These are phyloP conservation scores for Gymnoscopelus microlampas DNA, from an alignment of 2,797 vertebrate species.

Conservation along the genomic window DNA sequence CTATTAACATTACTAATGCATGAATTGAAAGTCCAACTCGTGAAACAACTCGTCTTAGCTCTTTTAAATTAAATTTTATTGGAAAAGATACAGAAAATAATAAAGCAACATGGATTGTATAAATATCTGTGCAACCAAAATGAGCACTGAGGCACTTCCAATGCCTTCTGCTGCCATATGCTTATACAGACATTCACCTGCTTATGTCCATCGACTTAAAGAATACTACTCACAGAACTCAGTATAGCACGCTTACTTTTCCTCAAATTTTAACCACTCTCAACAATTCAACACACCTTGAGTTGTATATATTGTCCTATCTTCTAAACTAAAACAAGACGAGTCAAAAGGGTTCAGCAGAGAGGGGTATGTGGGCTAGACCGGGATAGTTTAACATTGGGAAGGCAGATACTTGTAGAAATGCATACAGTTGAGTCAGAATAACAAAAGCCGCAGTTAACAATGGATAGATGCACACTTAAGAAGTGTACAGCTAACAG, in stretches of 20 bases:
- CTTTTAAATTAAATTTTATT: conserved; percentile 69
- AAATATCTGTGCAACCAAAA: conserved; percentile 79
- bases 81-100: conserved; percentile 71
- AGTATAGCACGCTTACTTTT: conserved; percentile 30
- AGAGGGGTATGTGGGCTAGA: too few species aligned
- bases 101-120: conserved; percentile 77
- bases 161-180: conserved; percentile 68
- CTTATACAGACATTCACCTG: conserved; percentile 41
- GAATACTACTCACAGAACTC: conserved; percentile 11
- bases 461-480: conserved; percentile 29
- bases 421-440: conserved; percentile 4
- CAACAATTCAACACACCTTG: background rate
- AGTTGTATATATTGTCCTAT: conserved; percentile 7
- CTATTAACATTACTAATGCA: too few species aligned
- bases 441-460: conserved; percentile 5
- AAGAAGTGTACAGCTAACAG: conserved; percentile 8
- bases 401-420: conserved; percentile 6
- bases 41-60: conserved; percentile 1
- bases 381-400: background rate
- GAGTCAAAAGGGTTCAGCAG: conserved; percentile 13
- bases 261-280: background rate
- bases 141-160: conserved; percentile 75
- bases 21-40: too few species aligned
- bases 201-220: conserved; percentile 43
- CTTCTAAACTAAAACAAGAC: conserved; percentile 42